Percentiles rank a stretch among this genome's conserved stretches.
Conservation (phyloP, 1,140 invertebrate genomes). For the Drosophila eugracilis region DNA sequence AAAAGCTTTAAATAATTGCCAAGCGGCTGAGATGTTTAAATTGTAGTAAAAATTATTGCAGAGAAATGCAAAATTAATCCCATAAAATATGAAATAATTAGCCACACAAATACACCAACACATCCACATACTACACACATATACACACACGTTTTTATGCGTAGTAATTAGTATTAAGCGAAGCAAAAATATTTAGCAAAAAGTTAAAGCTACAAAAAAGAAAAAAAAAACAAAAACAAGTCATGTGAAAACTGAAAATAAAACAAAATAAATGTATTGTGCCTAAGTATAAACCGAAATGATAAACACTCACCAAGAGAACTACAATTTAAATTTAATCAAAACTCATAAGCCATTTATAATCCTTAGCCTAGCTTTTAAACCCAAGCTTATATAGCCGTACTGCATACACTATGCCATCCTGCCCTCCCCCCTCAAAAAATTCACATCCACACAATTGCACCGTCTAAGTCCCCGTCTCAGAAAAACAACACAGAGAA, state of each 20-base stretch:
- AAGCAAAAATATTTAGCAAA: constrained; percentile 65
- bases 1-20: constrained; percentile 78
- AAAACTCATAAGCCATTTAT: constrained; percentile 57
- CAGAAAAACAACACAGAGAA: constrained; percentile 21
- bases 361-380: constrained; percentile 67
- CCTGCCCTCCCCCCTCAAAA: constrained; percentile 1
- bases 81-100: constrained; percentile 53
- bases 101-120: constrained; percentile 47
- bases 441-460: constrained; percentile 41
- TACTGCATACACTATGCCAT: constrained; percentile 14
- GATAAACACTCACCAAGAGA: constrained; percentile 39
- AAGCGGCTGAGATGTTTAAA: constrained; percentile 73
- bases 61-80: constrained; percentile 60
- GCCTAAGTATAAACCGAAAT: constrained; percentile 71
- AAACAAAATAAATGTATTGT: constrained; percentile 79
- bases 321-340: constrained; percentile 45
- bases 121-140: constrained; percentile 34
- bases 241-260: constrained; percentile 41
- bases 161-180: constrained; percentile 64
- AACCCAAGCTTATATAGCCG: constrained; percentile 35
- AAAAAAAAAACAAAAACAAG: too few species aligned
- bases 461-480: constrained; percentile 74
- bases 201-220: constrained; percentile 36
- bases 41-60: constrained; percentile 69
- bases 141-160: constrained; percentile 73